Conservation (phyloP, 2,888 invertebrate species). For the Tachina grossa region DNA sequence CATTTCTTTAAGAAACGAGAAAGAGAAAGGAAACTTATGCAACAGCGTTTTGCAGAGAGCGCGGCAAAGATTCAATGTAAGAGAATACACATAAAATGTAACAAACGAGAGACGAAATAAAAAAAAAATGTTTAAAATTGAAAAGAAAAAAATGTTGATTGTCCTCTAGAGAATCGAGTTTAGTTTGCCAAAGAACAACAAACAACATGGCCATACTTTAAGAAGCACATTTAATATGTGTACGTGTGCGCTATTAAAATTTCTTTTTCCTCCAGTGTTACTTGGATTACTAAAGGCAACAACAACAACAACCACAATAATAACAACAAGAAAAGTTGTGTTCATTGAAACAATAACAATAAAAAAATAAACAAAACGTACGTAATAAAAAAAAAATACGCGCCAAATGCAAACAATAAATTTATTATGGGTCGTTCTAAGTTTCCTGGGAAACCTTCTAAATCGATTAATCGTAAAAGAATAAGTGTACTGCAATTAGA, state of each 20-base stretch:
- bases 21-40: neutral
- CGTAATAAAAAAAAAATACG: slow-evolving; percentile 52
- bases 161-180: slow-evolving; percentile 59
- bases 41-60: neutral
- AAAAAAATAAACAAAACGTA: slow-evolving; percentile 31
- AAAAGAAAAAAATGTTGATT: slow-evolving; percentile 51
- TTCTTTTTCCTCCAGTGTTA: slow-evolving; percentile 2
- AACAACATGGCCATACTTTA: slow-evolving; percentile 55
- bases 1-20: slow-evolving; percentile 34
- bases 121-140: slow-evolving; percentile 8
- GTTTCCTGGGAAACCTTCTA: slow-evolving; percentile 94
- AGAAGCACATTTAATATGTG: slow-evolving; percentile 31
- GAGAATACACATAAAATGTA: slow-evolving; percentile 5
- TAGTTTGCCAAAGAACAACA: slow-evolving; percentile 68
- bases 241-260: slow-evolving; percentile 38
- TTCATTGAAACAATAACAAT: slow-evolving; percentile 12
- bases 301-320: slow-evolving; percentile 14
- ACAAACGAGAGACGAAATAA: neutral
- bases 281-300: neutral
- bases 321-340: slow-evolving; percentile 28
- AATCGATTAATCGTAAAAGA: slow-evolving; percentile 93
- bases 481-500: slow-evolving; percentile 87
- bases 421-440: slow-evolving; percentile 82
- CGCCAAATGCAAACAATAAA: slow-evolving; percentile 70
- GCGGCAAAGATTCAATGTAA: neutral